Conservation (phyloP, 2,113 vertebrate species). For the Nesogale talazaci region DNA sequence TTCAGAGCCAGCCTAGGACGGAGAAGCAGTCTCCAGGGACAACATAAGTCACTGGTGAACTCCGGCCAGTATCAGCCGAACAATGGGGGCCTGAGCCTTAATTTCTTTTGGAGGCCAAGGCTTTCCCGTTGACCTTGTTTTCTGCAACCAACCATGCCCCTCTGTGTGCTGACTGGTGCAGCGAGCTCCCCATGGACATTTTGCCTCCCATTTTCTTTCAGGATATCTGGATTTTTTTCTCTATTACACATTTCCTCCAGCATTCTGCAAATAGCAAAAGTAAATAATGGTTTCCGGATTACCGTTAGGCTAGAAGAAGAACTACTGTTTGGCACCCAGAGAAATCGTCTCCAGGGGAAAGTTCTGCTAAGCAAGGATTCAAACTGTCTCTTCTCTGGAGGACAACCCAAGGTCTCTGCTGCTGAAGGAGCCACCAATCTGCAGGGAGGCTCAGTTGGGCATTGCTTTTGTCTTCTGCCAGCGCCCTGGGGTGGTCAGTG, state of each 20-base stretch:
- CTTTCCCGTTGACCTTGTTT: constrained; percentile 60
- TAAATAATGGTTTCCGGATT: constrained; percentile 69
- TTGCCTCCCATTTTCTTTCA: constrained; percentile 28
- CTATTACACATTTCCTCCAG: constrained; percentile 73
- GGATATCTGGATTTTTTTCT: constrained; percentile 65
- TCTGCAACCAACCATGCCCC: neutral
- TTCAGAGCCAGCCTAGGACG: constrained; percentile 64
- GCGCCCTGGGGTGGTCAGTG: neutral
- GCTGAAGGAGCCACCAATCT: neutral
- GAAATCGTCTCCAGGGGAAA: neutral
- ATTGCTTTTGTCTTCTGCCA: neutral
- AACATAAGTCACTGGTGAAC: constrained; percentile 64
- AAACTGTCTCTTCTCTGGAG: neutral
- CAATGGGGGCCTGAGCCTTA: constrained; percentile 74
- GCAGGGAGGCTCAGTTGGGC: neutral
- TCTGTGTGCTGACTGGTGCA: neutral
- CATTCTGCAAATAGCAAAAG: constrained; percentile 69
- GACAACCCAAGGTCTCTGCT: neutral
- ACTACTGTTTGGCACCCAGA: constrained; percentile 10
- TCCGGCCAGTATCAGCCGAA: constrained; percentile 65
- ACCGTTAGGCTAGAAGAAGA: constrained; percentile 56
- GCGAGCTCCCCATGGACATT: neutral
- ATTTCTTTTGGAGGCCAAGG: constrained; percentile 65
- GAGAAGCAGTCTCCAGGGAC: constrained; percentile 50
- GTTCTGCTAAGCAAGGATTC: neutral